Conservation (phyloP, 2,888 invertebrate species). For the Rhamnusium bicolor region DNA sequence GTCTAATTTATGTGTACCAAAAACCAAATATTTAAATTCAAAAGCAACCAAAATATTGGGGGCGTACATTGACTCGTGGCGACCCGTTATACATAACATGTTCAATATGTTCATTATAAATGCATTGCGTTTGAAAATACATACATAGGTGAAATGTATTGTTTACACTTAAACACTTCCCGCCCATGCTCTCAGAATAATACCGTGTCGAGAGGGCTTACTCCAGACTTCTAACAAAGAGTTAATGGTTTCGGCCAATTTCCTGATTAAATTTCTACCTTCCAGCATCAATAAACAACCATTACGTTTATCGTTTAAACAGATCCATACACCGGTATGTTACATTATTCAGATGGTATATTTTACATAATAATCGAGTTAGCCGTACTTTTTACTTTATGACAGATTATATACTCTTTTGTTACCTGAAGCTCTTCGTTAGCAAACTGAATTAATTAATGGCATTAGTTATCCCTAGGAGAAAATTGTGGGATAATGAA, state of each 20-base stretch:
- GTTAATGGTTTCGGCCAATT: slow-evolving; percentile 44
- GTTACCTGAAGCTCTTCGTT: slow-evolving; percentile 30
- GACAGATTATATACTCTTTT: slow-evolving; percentile 7
- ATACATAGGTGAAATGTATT: neutral
- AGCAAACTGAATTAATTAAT: slow-evolving; percentile 26
- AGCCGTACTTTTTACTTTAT: slow-evolving; percentile 19
- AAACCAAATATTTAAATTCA: no score
- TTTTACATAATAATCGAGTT: slow-evolving; percentile 28
- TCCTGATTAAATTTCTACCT: slow-evolving; percentile 45
- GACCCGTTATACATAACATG: no score
- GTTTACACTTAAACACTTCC: neutral
- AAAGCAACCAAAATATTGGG: no score
- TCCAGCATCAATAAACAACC: slow-evolving; percentile 31
- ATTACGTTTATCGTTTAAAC: slow-evolving; percentile 36
- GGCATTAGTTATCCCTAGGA: slow-evolving; percentile 19
- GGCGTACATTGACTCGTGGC: no score
- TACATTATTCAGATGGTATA: slow-evolving; percentile 29
- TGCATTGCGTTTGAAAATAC: neutral
- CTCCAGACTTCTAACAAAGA: slow-evolving; percentile 23
- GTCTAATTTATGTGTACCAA: no score
- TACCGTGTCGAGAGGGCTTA: slow-evolving; percentile 17
- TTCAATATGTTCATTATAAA: neutral
- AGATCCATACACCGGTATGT: slow-evolving; percentile 26
- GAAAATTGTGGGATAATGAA: slow-evolving; percentile 6
- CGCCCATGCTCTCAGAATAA: neutral